Conservation (phyloP, 2,888 invertebrate genomes). For the Saturnia japonica region DNA sequence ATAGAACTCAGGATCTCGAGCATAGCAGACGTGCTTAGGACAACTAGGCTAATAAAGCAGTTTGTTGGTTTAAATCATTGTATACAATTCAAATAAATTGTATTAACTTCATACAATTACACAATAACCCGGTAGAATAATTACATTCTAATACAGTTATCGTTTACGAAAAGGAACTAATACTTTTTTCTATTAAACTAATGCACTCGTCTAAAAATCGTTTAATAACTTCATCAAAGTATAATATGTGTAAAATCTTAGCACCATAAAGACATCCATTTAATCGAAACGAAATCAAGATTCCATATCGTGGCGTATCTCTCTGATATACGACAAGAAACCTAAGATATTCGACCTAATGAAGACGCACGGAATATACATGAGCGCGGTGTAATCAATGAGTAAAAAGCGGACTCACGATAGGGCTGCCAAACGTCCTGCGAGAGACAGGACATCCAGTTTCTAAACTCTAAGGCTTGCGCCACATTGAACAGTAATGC, state of each 20-base stretch:
- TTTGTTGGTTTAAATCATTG: no score
- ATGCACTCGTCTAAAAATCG: background rate
- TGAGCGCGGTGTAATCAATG: slow-evolving; percentile 55
- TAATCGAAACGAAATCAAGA: slow-evolving; percentile 36
- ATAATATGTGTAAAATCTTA: slow-evolving; percentile 6
- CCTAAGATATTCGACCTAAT: slow-evolving; percentile 56
- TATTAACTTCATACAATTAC: no score
- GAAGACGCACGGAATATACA: slow-evolving; percentile 67
- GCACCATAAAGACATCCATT: slow-evolving; percentile 11
- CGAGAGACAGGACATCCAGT: no score
- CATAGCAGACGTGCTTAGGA: no score
- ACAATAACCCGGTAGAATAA: no score
- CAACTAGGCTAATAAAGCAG: no score
- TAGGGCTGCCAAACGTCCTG: no score
- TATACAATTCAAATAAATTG: no score
- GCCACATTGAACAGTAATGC: no score
- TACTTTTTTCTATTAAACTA: background rate
- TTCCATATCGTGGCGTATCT: slow-evolving; percentile 46
- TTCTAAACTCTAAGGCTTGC: no score
- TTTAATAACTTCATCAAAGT: background rate
- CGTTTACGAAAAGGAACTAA: background rate
- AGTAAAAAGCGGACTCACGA: slow-evolving; percentile 49
- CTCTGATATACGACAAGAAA: slow-evolving; percentile 39
- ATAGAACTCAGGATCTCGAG: no score
- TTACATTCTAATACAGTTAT: background rate